Evolutionary conservation across 2,888 invertebrate species (phyloP).

Genomic region (Euphydryas editha): DNA sequence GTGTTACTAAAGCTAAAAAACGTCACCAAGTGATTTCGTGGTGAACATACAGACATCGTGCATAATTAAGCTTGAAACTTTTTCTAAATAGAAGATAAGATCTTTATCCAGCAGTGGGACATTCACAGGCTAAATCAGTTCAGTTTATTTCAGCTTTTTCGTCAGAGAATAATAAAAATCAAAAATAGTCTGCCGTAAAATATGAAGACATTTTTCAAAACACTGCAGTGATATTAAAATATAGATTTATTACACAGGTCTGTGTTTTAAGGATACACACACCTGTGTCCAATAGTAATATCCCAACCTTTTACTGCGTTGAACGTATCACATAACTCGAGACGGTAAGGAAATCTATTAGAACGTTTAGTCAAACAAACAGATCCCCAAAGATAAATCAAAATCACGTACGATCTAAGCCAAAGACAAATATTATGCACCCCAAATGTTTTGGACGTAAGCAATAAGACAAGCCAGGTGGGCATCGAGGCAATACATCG

Average conservation of each 20-base stretch:
- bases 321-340: slow-evolving; percentile 17
- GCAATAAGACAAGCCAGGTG: slow-evolving; percentile 66
- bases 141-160: too few relatives aligned
- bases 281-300: slow-evolving; percentile 17
- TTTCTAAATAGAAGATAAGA: too few relatives aligned
- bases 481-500: slow-evolving; percentile 66
- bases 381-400: slow-evolving; percentile 40
- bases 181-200: too few relatives aligned
- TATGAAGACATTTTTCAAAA: neutral
- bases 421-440: slow-evolving; percentile 49
- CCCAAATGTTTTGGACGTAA: slow-evolving; percentile 44
- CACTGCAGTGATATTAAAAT: neutral
- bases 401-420: slow-evolving; percentile 45
- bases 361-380: slow-evolving; percentile 36
- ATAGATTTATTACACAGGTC: neutral
- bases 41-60: too few relatives aligned
- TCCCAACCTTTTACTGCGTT: neutral
- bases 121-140: too few relatives aligned
- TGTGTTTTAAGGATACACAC: neutral
- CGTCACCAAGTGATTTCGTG: too few relatives aligned
- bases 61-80: too few relatives aligned
- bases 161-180: too few relatives aligned
- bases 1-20: too few relatives aligned
- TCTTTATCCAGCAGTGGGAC: too few relatives aligned
- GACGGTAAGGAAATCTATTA: slow-evolving; percentile 36